Percentiles rank a stretch among this genome's conserved stretches.
Conservation (phyloP, 1,140 invertebrate genomes). For the Scaptomyza graminum region DNA sequence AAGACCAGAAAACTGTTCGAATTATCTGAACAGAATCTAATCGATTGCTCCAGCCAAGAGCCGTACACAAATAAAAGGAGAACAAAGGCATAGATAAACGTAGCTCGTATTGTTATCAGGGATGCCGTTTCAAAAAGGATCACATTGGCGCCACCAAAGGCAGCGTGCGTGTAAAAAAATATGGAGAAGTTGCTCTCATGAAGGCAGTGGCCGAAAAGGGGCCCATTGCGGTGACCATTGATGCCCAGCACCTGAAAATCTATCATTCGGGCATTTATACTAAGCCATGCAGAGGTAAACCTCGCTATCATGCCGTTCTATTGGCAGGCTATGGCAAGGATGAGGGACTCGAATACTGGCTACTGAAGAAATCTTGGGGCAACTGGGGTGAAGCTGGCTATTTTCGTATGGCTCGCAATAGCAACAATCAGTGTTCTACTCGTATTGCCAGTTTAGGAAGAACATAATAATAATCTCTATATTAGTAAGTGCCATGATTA, state of each 20-base stretch:
- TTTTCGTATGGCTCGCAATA: slow-evolving; percentile 86
- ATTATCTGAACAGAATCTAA: slow-evolving; percentile 94
- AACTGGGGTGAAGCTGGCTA: slow-evolving; percentile 86
- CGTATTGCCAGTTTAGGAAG: no score
- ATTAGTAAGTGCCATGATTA: no score
- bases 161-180: slow-evolving; percentile 86
- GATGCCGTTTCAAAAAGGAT: slow-evolving; percentile 77
- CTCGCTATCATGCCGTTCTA: slow-evolving; percentile 85
- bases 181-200: slow-evolving; percentile 88
- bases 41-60: slow-evolving; percentile 89
- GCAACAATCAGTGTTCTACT: no score
- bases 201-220: slow-evolving; percentile 89
- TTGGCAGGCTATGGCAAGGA: slow-evolving; percentile 90
- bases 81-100: slow-evolving; percentile 90
- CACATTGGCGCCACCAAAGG: slow-evolving; percentile 14
- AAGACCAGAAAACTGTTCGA: slow-evolving; percentile 88
- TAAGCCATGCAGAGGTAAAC: slow-evolving; percentile 86
- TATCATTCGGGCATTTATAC: slow-evolving; percentile 88
- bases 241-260: slow-evolving; percentile 87
- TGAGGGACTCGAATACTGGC: slow-evolving; percentile 86
- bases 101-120: slow-evolving; percentile 90
- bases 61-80: slow-evolving; percentile 91
- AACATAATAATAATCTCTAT: no score
- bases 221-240: slow-evolving; percentile 89
- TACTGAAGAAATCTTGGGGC: slow-evolving; percentile 87